Evolutionary conservation across 1,140 invertebrate genomes (phyloP).

Genomic region (Drosophila sproati): DNA sequence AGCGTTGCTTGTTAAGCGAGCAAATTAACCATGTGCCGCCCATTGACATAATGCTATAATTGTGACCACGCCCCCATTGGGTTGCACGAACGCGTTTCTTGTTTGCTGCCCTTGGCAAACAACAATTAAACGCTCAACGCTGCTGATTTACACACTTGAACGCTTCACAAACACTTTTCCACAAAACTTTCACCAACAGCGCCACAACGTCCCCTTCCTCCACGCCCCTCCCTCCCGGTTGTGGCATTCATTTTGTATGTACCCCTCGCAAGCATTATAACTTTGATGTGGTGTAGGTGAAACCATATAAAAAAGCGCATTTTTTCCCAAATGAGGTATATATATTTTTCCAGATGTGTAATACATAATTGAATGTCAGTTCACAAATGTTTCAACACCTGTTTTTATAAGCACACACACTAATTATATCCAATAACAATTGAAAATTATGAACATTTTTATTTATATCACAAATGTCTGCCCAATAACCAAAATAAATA

Average conservation of each 20-base stretch:
- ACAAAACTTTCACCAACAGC: constrained; percentile 57
- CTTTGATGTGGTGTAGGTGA: background rate
- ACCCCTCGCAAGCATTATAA: background rate
- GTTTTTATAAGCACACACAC: no score
- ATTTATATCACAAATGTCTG: no score
- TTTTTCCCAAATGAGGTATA: background rate
- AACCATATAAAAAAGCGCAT: background rate
- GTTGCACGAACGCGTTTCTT: constrained; percentile 28
- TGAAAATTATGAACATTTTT: no score
- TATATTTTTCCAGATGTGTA: no score
- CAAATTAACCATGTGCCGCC: background rate
- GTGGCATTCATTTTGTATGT: constrained; percentile 55
- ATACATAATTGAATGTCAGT: no score
- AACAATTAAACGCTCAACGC: constrained; percentile 72
- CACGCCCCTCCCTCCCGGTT: background rate
- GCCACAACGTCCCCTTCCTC: background rate
- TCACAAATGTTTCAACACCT: no score
- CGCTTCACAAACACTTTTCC: constrained; percentile 59
- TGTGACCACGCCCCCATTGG: constrained; percentile 31
- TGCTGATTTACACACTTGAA: constrained; percentile 61
- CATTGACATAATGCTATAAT: constrained; percentile 60
- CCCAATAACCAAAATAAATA: no score
- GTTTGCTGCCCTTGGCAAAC: constrained; percentile 51
- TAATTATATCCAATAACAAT: no score
- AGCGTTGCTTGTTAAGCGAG: background rate